These are phyloP conservation scores for Heliothis subflexa DNA, from an alignment of 1,140 invertebrate species.

Conservation along the genomic window DNA sequence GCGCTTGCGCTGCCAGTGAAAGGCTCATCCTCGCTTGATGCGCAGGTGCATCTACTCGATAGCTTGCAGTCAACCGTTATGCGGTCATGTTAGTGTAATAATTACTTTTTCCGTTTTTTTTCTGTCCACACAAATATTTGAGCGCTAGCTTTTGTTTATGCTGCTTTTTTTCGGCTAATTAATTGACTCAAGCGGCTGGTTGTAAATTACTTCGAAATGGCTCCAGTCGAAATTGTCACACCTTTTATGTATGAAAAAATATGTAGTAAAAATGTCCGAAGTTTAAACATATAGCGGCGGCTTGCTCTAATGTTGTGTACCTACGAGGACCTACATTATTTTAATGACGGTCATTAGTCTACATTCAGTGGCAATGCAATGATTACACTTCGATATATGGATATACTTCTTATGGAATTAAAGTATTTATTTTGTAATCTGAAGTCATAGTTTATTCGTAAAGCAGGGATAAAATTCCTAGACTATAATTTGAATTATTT, in stretches of 20 bases:
- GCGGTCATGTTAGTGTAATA: conserved; percentile 55
- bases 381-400: conserved; percentile 39
- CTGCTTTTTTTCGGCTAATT: not conserved
- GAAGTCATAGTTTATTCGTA: conserved; percentile 8
- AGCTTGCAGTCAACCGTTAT: conserved; percentile 57
- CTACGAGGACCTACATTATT: conserved; percentile 17
- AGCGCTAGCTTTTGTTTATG: not conserved
- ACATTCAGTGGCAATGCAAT: conserved; percentile 36
- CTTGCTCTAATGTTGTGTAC: conserved; percentile 30
- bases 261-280: conserved; percentile 10
- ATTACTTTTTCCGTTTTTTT: conserved; percentile 51
- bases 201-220: not conserved
- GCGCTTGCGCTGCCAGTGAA: conserved; percentile 75
- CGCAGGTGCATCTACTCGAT: conserved; percentile 67
- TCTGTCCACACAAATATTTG: conserved; percentile 15
- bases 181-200: not conserved
- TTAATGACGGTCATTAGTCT: conserved; percentile 44
- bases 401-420: conserved; percentile 17
- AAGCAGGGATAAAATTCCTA: conserved; percentile 5
- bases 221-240: not conserved
- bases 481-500: conserved; percentile 23
- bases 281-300: conserved; percentile 4
- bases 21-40: conserved; percentile 68
- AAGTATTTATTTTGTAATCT: conserved; percentile 38
- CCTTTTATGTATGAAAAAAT: not conserved